phyloP scores from a whole-genome alignment of 2,888 invertebrate genomes.

The Agrochola litura region DNA sequence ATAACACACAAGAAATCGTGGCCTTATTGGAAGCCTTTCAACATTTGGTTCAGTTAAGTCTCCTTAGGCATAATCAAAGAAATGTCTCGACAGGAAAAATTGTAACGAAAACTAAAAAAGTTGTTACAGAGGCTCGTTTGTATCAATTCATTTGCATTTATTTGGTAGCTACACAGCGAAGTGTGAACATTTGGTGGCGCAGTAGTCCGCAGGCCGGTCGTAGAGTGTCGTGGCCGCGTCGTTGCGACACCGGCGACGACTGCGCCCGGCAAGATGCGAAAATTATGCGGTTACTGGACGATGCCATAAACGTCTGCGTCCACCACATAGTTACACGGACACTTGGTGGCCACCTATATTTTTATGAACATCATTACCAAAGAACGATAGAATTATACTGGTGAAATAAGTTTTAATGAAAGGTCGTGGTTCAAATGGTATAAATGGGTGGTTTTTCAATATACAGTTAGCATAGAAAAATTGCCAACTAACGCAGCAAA shows the following conservation, averaged over 20 bases:
- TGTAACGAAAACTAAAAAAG: constrained; percentile 23
- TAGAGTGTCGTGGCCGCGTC: constrained; percentile 47
- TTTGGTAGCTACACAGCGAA: constrained; percentile 39
- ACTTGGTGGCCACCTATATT: constrained; percentile 33
- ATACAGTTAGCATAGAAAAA: background rate
- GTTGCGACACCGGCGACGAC: constrained; percentile 44
- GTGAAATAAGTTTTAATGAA: constrained; percentile 20
- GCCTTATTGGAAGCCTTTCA: constrained; percentile 56
- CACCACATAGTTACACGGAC: constrained; percentile 38
- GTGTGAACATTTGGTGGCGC: constrained; percentile 51
- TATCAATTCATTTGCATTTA: constrained; percentile 59
- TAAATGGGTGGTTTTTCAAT: constrained; percentile 6
- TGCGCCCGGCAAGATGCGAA: constrained; percentile 70
- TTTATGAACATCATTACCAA: constrained; percentile 36
- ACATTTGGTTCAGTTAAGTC: constrained; percentile 37
- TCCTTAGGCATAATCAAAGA: constrained; percentile 33
- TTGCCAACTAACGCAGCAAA: constrained; percentile 1
- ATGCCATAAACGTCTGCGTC: constrained; percentile 71
- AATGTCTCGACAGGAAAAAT: constrained; percentile 17
- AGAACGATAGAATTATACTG: constrained; percentile 19
- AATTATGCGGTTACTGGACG: constrained; percentile 80
- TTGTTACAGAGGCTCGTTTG: constrained; percentile 28
- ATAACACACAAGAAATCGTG: constrained; percentile 42
- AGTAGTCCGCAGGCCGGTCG: constrained; percentile 60
- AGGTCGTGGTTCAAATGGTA: constrained; percentile 8